phyloP scores from a whole-genome alignment of 92 coral and sea anemone genomes.

The Montipora capitata region DNA sequence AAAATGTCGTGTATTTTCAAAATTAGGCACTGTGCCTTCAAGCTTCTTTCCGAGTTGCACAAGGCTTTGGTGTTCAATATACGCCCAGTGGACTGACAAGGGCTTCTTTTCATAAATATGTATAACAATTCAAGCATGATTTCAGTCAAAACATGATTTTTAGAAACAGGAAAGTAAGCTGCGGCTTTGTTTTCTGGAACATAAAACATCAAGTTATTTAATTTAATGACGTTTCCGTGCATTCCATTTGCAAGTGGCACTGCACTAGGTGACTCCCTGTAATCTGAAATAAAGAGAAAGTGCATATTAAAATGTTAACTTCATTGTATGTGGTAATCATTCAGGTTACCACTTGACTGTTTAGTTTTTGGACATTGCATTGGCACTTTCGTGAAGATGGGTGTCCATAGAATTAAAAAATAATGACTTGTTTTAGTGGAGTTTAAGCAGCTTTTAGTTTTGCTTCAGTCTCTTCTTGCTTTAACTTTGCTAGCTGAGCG shows the following conservation, averaged over 20 bases:
- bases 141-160: constrained; percentile 63
- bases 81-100: no score
- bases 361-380: neutral
- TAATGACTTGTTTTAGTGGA: constrained; percentile 56
- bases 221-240: constrained; percentile 58
- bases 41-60: neutral
- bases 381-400: neutral
- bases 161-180: constrained; percentile 54
- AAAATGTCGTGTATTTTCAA: constrained; percentile 30
- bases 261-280: constrained; percentile 65
- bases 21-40: neutral
- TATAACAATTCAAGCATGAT: constrained; percentile 57
- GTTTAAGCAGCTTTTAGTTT: constrained; percentile 51
- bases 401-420: neutral
- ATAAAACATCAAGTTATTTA: constrained; percentile 73
- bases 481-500: constrained; percentile 71
- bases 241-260: constrained; percentile 76
- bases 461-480: constrained; percentile 72
- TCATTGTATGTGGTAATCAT: constrained; percentile 15
- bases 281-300: constrained; percentile 49
- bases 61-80: constrained; percentile 18
- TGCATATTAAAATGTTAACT: constrained; percentile 27
- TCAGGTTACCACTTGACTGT: constrained; percentile 4
- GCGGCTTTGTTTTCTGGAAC: constrained; percentile 62
- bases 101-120: constrained; percentile 28